phyloP scores from a whole-genome alignment of 30 jellyfish, hydroid and myxozoan genomes.

The Cassiopea xamachana region DNA sequence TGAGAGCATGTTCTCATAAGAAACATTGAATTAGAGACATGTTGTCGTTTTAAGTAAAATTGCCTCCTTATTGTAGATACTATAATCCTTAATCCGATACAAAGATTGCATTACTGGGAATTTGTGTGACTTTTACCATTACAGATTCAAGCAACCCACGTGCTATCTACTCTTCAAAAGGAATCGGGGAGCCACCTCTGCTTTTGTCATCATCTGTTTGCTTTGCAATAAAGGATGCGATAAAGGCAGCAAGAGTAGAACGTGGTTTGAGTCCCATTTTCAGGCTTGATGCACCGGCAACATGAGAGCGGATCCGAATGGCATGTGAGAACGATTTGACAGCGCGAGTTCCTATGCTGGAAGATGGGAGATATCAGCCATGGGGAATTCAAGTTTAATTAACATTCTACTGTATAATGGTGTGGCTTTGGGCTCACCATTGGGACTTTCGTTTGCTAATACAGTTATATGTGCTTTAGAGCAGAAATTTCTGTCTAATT shows the following conservation, averaged over 20 bases:
- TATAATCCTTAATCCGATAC: no score
- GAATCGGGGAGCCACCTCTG: slow-evolving; percentile 66
- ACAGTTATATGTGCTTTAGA: background rate
- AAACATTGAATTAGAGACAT: no score
- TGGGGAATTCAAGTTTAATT: slow-evolving; percentile 61
- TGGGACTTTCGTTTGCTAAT: background rate
- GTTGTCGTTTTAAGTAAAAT: no score
- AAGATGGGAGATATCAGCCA: slow-evolving; percentile 36
- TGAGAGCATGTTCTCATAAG: no score
- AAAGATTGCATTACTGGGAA: no score
- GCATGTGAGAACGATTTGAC: slow-evolving; percentile 66
- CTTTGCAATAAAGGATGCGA: slow-evolving; percentile 68
- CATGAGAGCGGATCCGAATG: slow-evolving; percentile 53
- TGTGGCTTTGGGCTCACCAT: no score
- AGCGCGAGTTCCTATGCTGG: slow-evolving; percentile 7
- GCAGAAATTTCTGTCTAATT: background rate
- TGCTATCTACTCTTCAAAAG: slow-evolving; percentile 64
- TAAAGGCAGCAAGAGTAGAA: slow-evolving; percentile 48
- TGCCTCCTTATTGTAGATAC: no score
- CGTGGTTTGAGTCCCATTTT: slow-evolving; percentile 38
- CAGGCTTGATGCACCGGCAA: slow-evolving; percentile 66
- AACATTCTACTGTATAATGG: background rate
- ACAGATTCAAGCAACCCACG: slow-evolving; percentile 54
- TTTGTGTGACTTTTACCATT: no score
- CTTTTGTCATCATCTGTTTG: slow-evolving; percentile 51